A percentile compares a stretch with the other conserved stretches of the same genome.
Evolutionary conservation across 2,113 vertebrate species (phyloP).

Genomic region (Corydoras maculifer): DNA sequence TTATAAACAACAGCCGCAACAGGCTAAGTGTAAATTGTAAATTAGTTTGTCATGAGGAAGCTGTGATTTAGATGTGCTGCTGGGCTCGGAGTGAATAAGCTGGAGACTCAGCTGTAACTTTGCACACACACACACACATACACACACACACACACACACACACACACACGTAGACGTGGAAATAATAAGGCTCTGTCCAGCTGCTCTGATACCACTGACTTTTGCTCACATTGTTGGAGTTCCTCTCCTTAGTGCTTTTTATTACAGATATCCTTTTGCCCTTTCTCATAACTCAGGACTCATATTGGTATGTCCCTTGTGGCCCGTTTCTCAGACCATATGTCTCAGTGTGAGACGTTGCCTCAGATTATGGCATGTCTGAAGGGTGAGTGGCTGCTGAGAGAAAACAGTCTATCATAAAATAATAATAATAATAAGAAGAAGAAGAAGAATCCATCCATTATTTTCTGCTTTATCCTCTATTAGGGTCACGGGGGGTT

Average conservation of each 20-base stretch:
- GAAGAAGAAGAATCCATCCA: too few relatives aligned
- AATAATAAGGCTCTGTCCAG: not conserved
- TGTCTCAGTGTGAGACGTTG: constrained; percentile 32
- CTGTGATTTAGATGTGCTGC: not conserved
- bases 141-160: too few relatives aligned
- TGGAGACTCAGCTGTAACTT: not conserved
- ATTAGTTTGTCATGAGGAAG: constrained; percentile 20
- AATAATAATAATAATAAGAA: too few relatives aligned
- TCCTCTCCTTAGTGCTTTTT: not conserved
- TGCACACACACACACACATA: not conserved
- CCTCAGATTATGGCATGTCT: constrained; percentile 17
- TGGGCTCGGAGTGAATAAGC: not conserved
- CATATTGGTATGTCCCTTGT: constrained; percentile 47
- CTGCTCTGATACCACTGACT: not conserved
- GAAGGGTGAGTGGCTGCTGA: not conserved
- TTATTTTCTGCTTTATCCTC: too few relatives aligned
- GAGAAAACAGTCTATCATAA: not conserved
- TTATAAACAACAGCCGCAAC: too few relatives aligned
- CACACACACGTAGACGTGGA: not conserved
- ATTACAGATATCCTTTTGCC: not conserved
- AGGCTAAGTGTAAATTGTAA: not conserved
- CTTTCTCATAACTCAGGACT: constrained; percentile 4
- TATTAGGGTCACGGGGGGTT: too few relatives aligned
- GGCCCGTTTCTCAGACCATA: constrained; percentile 45
- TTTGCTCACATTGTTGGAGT: not conserved